These are phyloP conservation scores for Athetis lepigone DNA, from an alignment of 2,888 invertebrate species.

Conservation along the genomic window DNA sequence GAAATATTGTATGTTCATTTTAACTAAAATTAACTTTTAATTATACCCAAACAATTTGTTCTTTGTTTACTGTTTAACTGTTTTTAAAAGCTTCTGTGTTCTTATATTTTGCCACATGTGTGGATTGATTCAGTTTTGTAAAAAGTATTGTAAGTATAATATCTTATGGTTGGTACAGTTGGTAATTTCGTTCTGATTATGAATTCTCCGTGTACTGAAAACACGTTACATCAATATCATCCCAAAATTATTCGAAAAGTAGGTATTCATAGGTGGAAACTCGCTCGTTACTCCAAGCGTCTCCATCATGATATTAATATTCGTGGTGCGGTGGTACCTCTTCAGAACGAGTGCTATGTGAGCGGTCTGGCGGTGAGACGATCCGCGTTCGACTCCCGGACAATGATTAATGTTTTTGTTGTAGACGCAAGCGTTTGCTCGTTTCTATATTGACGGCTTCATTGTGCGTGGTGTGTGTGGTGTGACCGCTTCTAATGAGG, in stretches of 20 bases:
- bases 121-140: too few relatives aligned
- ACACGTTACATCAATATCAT: neutral
- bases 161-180: too few relatives aligned
- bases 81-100: too few relatives aligned
- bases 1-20: too few relatives aligned
- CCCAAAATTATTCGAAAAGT: too few relatives aligned
- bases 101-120: too few relatives aligned
- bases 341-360: constrained; percentile 33
- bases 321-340: constrained; percentile 18
- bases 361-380: constrained; percentile 13
- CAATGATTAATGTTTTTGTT: constrained; percentile 59
- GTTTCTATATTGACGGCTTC: constrained; percentile 24
- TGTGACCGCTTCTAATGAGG: constrained; percentile 5
- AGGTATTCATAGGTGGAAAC: neutral
- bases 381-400: constrained; percentile 52
- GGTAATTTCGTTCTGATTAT: too few relatives aligned
- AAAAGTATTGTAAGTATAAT: too few relatives aligned
- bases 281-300: neutral
- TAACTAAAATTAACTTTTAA: too few relatives aligned
- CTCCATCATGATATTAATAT: constrained; percentile 14
- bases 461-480: constrained; percentile 21
- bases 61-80: too few relatives aligned
- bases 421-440: constrained; percentile 31
- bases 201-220: too few relatives aligned
- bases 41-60: too few relatives aligned